Conservation (phyloP, 2,113 vertebrate genomes). For the Limanda limanda region DNA sequence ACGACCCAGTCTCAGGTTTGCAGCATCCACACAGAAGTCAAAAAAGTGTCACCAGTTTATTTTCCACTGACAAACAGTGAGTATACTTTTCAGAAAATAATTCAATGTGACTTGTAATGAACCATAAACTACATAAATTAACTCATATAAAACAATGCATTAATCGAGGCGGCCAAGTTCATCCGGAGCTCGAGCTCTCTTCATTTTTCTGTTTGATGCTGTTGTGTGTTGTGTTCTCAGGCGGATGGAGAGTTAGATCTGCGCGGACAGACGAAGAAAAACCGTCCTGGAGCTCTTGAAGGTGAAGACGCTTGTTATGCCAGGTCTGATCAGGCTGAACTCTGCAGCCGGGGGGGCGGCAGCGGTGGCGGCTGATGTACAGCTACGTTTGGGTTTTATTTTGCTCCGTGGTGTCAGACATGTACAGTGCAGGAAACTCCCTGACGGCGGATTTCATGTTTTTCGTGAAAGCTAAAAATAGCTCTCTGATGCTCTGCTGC, state of each 20-base stretch:
- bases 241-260: conserved; percentile 69
- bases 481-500: conserved; percentile 5
- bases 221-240: conserved; percentile 56
- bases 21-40: no score
- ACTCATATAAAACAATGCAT: no score
- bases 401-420: conserved; percentile 59
- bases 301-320: conserved; percentile 70
- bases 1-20: no score
- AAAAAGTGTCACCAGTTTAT: no score
- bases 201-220: conserved; percentile 38
- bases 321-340: conserved; percentile 78
- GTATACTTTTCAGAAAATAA: no score
- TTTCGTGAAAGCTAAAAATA: conserved; percentile 16
- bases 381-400: conserved; percentile 59
- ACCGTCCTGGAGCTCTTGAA: conserved; percentile 65
- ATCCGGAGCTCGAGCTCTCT: no score
- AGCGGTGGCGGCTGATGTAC: conserved; percentile 53
- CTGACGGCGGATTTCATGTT: conserved; percentile 27
- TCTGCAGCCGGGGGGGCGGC: conserved; percentile 57
- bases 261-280: conserved; percentile 71
- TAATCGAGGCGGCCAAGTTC: no score
- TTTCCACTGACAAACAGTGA: no score
- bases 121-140: no score
- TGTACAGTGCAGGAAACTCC: conserved; percentile 53
- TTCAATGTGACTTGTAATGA: no score